phyloP scores from a whole-genome alignment of 2,113 vertebrate species.

The Balaenoptera acutorostrata region DNA sequence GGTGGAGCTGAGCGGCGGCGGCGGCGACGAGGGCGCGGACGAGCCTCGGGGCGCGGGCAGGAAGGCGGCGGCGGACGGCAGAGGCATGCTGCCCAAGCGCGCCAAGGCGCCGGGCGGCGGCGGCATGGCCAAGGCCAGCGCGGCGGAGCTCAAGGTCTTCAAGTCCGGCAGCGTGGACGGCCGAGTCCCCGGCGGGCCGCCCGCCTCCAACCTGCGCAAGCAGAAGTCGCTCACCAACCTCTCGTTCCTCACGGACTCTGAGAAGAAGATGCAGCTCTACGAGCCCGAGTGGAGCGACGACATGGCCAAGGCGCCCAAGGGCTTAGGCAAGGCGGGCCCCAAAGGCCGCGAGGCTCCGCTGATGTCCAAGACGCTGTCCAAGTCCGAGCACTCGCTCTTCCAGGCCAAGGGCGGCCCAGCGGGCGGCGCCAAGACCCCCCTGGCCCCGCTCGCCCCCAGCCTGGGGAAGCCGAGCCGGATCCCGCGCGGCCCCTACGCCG shows the following conservation, averaged over 20 bases:
- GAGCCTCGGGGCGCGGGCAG: constrained; percentile 79
- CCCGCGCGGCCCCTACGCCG: constrained; percentile 92
- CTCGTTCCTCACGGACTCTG: constrained; percentile 91
- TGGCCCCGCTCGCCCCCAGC: constrained; percentile 79
- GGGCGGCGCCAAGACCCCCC: constrained; percentile 79
- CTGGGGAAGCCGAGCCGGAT: constrained; percentile 91
- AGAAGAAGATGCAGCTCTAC: constrained; percentile 94
- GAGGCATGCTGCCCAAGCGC: constrained; percentile 87
- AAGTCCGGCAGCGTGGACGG: constrained; percentile 84
- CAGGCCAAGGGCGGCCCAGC: constrained; percentile 80
- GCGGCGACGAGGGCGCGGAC: constrained; percentile 81
- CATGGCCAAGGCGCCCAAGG: constrained; percentile 83
- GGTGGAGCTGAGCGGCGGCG: constrained; percentile 80
- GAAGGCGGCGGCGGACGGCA: constrained; percentile 74
- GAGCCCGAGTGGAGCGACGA: constrained; percentile 92
- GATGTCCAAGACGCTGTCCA: constrained; percentile 89
- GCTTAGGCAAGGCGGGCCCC: constrained; percentile 69
- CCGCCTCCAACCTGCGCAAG: constrained; percentile 86
- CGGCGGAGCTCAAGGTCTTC: constrained; percentile 91
- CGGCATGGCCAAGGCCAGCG: constrained; percentile 74
- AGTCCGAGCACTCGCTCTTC: constrained; percentile 95
- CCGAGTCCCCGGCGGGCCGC: constrained; percentile 72
- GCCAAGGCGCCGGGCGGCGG: constrained; percentile 76
- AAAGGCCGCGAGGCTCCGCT: constrained; percentile 81
- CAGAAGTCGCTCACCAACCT: constrained; percentile 94